These are phyloP conservation scores for Oreochromis grahami DNA, from an alignment of 2,797 vertebrate species.

Conservation along the genomic window DNA sequence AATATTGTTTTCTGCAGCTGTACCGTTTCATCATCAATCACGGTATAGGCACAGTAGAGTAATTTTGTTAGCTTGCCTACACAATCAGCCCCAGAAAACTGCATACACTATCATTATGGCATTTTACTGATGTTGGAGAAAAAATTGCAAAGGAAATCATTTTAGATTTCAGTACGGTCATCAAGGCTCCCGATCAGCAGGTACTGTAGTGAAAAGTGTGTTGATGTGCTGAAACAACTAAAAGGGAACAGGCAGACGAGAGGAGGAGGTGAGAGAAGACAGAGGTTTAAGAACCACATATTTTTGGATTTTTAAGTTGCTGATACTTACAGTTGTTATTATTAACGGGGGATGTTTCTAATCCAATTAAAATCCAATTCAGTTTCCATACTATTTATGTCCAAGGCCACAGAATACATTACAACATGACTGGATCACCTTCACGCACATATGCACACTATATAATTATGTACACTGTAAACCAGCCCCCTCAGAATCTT, in stretches of 20 bases:
- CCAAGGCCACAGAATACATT: constrained; percentile 63
- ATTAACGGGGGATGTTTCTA: neutral
- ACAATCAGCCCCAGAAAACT: constrained; percentile 47
- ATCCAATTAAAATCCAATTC: constrained; percentile 17
- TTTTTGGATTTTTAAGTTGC: neutral
- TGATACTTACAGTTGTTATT: neutral
- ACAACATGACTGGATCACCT: constrained; percentile 61
- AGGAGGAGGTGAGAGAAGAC: constrained; percentile 5
- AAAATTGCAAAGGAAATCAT: constrained; percentile 68
- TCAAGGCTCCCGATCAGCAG: constrained; percentile 63
- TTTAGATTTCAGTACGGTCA: constrained; percentile 49
- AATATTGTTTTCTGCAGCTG: constrained; percentile 20
- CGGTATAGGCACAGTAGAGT: constrained; percentile 19
- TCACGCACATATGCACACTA: constrained; percentile 69
- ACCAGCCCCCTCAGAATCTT: constrained; percentile 9
- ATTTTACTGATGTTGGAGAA: constrained; percentile 61
- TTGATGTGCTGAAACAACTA: constrained; percentile 52
- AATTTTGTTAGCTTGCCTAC: constrained; percentile 31
- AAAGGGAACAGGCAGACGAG: constrained; percentile 24
- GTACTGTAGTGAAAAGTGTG: constrained; percentile 38
- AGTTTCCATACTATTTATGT: neutral
- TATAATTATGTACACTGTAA: constrained; percentile 61
- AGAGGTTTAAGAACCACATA: neutral
- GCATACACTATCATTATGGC: constrained; percentile 31
- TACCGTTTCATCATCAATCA: constrained; percentile 22